Evolutionary conservation across 2,888 invertebrate genomes (phyloP).

Genomic region (Ellobium chinense): DNA sequence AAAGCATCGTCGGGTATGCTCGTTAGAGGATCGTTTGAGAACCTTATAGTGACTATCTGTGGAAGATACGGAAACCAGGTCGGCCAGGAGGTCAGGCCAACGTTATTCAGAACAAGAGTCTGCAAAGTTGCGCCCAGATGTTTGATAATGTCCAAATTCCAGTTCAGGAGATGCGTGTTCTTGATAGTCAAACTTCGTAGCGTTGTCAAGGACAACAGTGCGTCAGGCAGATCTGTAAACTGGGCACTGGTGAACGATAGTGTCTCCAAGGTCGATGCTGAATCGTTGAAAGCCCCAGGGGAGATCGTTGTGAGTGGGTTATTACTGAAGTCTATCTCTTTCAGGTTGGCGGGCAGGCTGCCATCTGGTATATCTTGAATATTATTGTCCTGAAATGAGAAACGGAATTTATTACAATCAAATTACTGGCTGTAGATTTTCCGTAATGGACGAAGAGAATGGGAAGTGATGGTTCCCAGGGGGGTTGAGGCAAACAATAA

Average conservation of each 20-base stretch:
- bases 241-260: not conserved
- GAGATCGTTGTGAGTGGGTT: not conserved
- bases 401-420: too few relatives aligned
- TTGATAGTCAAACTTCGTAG: not conserved
- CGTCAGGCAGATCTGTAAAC: not conserved
- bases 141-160: not conserved
- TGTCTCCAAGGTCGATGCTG: not conserved
- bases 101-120: not conserved
- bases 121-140: not conserved
- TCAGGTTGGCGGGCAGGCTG: constrained; percentile 1
- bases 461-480: too few relatives aligned
- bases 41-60: not conserved
- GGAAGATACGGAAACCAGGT: not conserved
- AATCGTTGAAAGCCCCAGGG: not conserved
- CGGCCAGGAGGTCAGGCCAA: constrained; percentile 19
- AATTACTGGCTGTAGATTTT: too few relatives aligned
- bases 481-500: too few relatives aligned
- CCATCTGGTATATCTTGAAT: not conserved
- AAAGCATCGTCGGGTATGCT: constrained; percentile 9
- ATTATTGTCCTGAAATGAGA: not conserved
- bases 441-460: too few relatives aligned
- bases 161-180: not conserved
- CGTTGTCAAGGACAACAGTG: not conserved
- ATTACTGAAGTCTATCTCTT: not conserved
- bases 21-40: not conserved